Percentiles rank a stretch among this genome's conserved stretches.
Conservation (phyloP, 2,113 vertebrate species). For the Tyrannus savana region DNA sequence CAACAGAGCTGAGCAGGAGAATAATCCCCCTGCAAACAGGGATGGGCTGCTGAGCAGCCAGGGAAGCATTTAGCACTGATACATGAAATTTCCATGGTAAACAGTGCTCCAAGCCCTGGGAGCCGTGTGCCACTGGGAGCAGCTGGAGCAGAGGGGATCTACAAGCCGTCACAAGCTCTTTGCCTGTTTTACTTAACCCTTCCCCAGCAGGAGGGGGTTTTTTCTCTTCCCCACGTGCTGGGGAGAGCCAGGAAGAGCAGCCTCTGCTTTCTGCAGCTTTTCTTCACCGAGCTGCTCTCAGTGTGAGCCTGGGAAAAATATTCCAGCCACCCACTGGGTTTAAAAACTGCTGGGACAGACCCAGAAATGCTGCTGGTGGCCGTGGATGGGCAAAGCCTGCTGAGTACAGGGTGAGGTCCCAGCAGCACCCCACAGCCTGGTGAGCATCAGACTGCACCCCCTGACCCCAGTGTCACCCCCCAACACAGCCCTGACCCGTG, state of each 20-base stretch:
- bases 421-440: neutral
- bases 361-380: neutral
- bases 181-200: neutral
- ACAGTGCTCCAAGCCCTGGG: neutral
- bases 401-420: neutral
- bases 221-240: neutral
- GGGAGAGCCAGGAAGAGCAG: neutral
- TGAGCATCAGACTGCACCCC: neutral
- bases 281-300: neutral
- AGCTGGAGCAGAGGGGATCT: neutral
- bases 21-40: neutral
- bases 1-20: neutral
- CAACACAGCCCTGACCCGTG: accelerated
- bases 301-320: neutral
- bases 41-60: accelerated
- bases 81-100: neutral
- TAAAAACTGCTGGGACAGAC: neutral
- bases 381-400: neutral
- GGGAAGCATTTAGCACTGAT: neutral
- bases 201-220: neutral
- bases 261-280: neutral
- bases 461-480: accelerated
- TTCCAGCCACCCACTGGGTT: neutral
- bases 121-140: neutral
- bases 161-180: neutral